Base-by-base conservation (phyloP, 2,797 vertebrate species). In the Lithobates pipiens region DNA sequence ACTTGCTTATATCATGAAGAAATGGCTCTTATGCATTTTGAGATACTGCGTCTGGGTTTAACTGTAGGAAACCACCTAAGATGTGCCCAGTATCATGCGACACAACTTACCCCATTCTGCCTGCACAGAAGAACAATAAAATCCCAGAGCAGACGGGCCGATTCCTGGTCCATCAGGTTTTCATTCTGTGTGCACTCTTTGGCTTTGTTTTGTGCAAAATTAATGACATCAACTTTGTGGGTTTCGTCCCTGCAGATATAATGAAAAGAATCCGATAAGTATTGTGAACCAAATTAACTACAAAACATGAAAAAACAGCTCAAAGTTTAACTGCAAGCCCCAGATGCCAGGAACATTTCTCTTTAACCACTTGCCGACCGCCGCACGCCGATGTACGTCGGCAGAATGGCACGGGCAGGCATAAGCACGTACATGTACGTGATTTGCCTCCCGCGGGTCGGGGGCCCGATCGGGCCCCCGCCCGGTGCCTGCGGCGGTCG, bases 141-240 rank as follows among this genome's bases (percentile, higher is more conserved):
- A 85, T 97, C 97, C 98, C 98, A 99, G 44, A 99, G 95, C 10
- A 99, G 95, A 86, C 93, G 93, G 13, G 98, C 95, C 29, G 98
- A 99, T 89, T 99, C 97, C 90, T 95, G 96, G 93, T 99, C 98
- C 23, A 99, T 90, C 84, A 99, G 90, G 84, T 90, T 92, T 80
- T 96, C 96, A 0, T 96, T 95, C 80, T 97, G 96, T 29, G 95
- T 92, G 90, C 97, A 98, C 81, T 96, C 95, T 34, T 96, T 87
- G 16, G 95, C 95, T 94, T 98, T 98, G 90, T 96, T 98, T 90
- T 99, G 97, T 85, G 98, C 96, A 93, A 99, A 99, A 89, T 98
- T 99, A 83, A 99, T 99, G 67, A 99, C 98, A 6, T 99, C 98
- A 88, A 99, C 98, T 92, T 99, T 99, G 88, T 99, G 98, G n/a